A percentile compares a stretch with the other conserved stretches of the same genome.
Evolutionary conservation across 2,888 invertebrate genomes (phyloP).

Genomic region (Meliscaeva auricollis): DNA sequence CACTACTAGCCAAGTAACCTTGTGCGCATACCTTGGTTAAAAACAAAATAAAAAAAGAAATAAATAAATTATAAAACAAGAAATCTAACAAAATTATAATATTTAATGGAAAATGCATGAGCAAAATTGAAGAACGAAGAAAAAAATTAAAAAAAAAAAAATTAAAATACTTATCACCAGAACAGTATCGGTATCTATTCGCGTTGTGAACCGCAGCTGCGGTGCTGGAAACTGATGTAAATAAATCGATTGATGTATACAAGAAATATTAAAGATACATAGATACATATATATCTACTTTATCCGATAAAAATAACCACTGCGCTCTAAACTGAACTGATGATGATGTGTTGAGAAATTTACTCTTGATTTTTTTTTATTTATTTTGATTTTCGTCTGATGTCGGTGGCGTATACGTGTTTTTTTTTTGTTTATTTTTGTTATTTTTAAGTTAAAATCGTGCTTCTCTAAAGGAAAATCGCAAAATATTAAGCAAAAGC

Average conservation of each 20-base stretch:
- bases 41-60: conserved; percentile 18
- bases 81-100: conserved; percentile 31
- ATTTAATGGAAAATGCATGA: conserved; percentile 18
- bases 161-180: conserved; percentile 54
- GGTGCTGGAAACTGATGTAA: conserved; percentile 56
- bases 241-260: conserved; percentile 52
- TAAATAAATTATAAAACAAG: conserved; percentile 22
- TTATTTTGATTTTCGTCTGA: conserved; percentile 33
- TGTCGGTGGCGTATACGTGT: conserved; percentile 73
- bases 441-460: conserved; percentile 60
- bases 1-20: conserved; percentile 49
- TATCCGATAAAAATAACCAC: conserved; percentile 69
- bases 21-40: conserved; percentile 50
- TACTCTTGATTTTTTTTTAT: conserved; percentile 39
- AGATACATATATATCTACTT: conserved; percentile 3
- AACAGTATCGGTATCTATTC: conserved; percentile 51
- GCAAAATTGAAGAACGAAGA: not conserved
- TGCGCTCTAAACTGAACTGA: conserved; percentile 37
- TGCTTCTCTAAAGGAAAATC: conserved; percentile 49
- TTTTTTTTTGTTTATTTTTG: conserved; percentile 56
- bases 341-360: conserved; percentile 68
- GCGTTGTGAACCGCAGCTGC: conserved; percentile 37
- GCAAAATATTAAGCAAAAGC: conserved; percentile 56
- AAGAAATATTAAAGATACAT: conserved; percentile 16
- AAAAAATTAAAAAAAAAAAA: conserved; percentile 16